Conservation (phyloP, 2,113 vertebrate genomes). For the Cygnus buccinator region DNA sequence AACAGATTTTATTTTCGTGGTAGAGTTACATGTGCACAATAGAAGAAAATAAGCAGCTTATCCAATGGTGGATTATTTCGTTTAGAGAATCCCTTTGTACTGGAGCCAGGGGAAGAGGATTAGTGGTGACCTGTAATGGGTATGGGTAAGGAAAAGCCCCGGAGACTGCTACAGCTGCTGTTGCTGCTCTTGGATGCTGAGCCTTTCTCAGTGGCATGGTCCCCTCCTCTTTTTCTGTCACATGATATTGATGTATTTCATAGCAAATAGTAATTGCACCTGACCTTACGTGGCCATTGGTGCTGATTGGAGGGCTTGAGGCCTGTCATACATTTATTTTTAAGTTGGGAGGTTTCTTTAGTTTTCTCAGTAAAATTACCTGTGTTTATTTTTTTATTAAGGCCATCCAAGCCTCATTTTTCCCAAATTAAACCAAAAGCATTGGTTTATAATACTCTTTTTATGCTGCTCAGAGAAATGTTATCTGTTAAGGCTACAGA, state of each 20-base stretch:
- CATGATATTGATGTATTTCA: background rate
- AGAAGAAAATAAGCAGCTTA: slow-evolving; percentile 37
- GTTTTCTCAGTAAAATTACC: background rate
- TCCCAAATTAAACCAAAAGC: background rate
- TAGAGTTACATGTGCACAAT: background rate
- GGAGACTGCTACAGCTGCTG: slow-evolving; percentile 31
- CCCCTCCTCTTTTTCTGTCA: background rate
- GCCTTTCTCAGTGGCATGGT: background rate
- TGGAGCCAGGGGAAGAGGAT: slow-evolving; percentile 39
- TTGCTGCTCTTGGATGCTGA: slow-evolving; percentile 16
- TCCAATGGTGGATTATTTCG: slow-evolving; percentile 30
- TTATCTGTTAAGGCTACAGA: too few species aligned
- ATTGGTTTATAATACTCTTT: background rate
- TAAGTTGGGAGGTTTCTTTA: background rate
- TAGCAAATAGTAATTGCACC: background rate
- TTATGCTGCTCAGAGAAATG: background rate
- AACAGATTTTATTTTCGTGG: background rate
- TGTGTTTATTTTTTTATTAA: background rate
- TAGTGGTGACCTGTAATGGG: slow-evolving; percentile 23
- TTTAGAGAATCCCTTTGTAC: slow-evolving; percentile 57
- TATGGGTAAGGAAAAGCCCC: slow-evolving; percentile 30
- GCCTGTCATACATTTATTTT: background rate
- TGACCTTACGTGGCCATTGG: background rate
- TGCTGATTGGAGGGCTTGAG: background rate
- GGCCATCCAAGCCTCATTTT: background rate